Evolutionary conservation across 2,113 vertebrate genomes (phyloP).

Genomic region (Laticauda laticaudata): DNA sequence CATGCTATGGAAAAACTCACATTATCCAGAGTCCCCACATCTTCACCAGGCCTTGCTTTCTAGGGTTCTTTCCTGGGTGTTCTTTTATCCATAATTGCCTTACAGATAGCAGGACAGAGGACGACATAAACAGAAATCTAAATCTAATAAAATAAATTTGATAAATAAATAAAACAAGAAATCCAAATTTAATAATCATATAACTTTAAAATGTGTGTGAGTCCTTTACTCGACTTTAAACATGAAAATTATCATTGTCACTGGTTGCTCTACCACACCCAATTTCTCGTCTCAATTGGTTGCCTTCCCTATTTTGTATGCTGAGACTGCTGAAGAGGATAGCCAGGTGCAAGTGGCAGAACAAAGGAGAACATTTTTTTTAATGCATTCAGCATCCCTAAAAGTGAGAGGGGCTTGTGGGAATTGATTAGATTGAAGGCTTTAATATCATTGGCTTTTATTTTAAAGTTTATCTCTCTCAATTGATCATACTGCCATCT

Average conservation of each 20-base stretch:
- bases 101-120: background rate
- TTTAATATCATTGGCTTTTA: background rate
- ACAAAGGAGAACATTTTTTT: background rate
- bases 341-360: background rate
- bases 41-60: background rate
- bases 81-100: background rate
- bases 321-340: background rate
- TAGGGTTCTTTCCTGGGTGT: too few relatives aligned
- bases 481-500: background rate
- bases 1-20: background rate
- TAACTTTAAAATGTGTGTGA: background rate
- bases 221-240: background rate
- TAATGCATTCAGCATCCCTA: background rate
- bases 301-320: background rate
- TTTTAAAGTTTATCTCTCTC: background rate
- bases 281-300: background rate
- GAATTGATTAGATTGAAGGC: background rate
- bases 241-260: background rate
- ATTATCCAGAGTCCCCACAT: background rate
- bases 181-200: too few relatives aligned
- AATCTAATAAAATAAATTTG: too few relatives aligned
- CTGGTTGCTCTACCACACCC: too few relatives aligned
- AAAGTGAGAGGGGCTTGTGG: background rate
- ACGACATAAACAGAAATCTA: background rate
- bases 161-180: too few relatives aligned